These are phyloP conservation scores for Boleophthalmus pectinirostris DNA, from an alignment of 2,113 vertebrate species.

Conservation along the genomic window DNA sequence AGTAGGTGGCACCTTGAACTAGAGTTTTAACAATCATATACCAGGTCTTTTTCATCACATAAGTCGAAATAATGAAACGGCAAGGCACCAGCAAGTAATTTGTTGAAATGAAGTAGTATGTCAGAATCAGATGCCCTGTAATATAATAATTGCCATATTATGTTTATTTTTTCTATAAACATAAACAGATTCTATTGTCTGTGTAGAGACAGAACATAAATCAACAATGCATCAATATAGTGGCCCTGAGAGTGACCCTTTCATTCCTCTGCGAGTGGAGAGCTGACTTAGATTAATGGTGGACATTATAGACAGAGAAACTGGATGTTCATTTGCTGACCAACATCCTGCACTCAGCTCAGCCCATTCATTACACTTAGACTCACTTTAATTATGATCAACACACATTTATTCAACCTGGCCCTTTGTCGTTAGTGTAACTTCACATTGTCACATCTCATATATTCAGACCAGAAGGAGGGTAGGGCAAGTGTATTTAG, in stretches of 20 bases:
- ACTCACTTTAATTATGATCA: slow-evolving; percentile 70
- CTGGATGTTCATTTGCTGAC: slow-evolving; percentile 71
- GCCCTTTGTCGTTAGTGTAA: slow-evolving; percentile 48
- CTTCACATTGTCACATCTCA: slow-evolving; percentile 35
- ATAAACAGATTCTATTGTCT: neutral
- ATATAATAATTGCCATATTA: neutral
- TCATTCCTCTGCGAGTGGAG: slow-evolving; percentile 38
- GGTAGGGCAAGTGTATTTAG: neutral
- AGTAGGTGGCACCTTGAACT: neutral
- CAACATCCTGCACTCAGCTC: slow-evolving; percentile 64
- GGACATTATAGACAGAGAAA: slow-evolving; percentile 57
- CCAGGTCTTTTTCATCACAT: neutral
- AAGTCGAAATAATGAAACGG: neutral
- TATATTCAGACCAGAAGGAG: slow-evolving; percentile 34
- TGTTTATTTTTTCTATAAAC: neutral
- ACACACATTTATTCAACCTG: slow-evolving; percentile 48
- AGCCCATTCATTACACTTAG: slow-evolving; percentile 72
- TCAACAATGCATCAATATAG: slow-evolving; percentile 13
- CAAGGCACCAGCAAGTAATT: neutral
- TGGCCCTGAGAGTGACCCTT: slow-evolving; percentile 48
- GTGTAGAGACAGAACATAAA: neutral
- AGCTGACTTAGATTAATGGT: slow-evolving; percentile 60
- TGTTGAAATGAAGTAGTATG: neutral
- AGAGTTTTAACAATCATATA: neutral
- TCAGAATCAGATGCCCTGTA: no score